These are phyloP conservation scores for Onychostruthus taczanowskii DNA, from an alignment of 2,113 vertebrate genomes.

Conservation along the genomic window DNA sequence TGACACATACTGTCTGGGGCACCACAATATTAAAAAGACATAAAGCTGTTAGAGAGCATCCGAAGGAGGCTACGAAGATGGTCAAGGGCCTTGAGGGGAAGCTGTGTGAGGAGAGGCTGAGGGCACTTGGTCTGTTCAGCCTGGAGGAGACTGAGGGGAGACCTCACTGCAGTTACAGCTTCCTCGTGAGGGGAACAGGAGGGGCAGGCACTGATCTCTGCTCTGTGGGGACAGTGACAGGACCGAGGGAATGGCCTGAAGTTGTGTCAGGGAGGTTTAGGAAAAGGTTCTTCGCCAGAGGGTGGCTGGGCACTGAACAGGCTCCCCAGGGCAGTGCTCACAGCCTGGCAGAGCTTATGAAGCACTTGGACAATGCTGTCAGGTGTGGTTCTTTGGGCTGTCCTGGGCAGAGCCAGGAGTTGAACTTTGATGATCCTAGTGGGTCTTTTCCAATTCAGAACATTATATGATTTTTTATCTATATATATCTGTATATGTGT, in stretches of 20 bases:
- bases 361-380: fast-evolving
- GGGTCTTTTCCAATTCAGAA: background rate
- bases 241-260: fast-evolving
- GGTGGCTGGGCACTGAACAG: background rate
- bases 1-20: background rate
- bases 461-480: background rate
- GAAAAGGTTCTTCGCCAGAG: background rate
- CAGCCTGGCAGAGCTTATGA: background rate
- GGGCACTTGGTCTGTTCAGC: background rate
- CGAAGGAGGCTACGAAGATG: background rate
- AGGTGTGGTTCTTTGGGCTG: background rate
- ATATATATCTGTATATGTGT: background rate
- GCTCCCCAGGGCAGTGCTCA: background rate
- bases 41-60: background rate
- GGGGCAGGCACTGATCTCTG: background rate
- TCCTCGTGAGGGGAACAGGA: fast-evolving
- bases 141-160: background rate
- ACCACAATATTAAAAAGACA: background rate
- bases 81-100: background rate
- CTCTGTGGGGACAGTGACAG: background rate
- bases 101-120: fast-evolving
- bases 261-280: background rate
- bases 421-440: background rate
- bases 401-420: background rate
- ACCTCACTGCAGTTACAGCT: background rate